phyloP scores from a whole-genome alignment of 2,113 vertebrate genomes.

The Mesitornis unicolor region DNA sequence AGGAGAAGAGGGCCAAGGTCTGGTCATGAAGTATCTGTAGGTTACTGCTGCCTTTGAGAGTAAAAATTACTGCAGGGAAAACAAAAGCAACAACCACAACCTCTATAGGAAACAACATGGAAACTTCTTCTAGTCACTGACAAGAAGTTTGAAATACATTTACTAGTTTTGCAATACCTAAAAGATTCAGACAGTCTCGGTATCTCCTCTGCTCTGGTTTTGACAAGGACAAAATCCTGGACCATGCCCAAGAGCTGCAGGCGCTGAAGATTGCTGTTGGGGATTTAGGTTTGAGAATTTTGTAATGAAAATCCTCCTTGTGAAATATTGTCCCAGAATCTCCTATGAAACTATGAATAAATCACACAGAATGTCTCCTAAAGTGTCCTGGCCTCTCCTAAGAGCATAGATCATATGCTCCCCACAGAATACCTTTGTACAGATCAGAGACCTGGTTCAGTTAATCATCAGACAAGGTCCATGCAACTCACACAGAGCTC shows the following conservation, averaged over 20 bases:
- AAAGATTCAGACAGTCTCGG: neutral
- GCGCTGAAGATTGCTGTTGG: neutral
- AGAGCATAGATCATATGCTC: constrained; percentile 15
- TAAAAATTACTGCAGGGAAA: neutral
- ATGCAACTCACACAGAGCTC: neutral
- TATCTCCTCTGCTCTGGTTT: neutral
- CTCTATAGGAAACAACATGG: neutral
- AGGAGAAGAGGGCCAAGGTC: neutral
- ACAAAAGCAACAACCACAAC: neutral
- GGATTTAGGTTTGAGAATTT: constrained; percentile 9
- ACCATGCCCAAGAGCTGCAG: neutral
- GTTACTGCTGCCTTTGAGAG: neutral
- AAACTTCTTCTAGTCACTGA: neutral
- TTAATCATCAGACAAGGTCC: neutral
- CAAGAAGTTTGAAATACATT: neutral
- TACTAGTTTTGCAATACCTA: neutral
- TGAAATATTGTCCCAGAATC: constrained; percentile 11
- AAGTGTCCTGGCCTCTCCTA: constrained; percentile 12
- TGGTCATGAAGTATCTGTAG: neutral
- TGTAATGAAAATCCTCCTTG: constrained; percentile 26
- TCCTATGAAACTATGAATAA: constrained; percentile 10
- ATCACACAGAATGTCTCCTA: constrained; percentile 5
- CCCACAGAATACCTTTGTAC: neutral
- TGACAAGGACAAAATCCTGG: constrained; percentile 32
- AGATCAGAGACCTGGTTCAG: neutral